Evolutionary conservation across 2,113 vertebrate species (phyloP).

Genomic region (Theristicus caerulescens): DNA sequence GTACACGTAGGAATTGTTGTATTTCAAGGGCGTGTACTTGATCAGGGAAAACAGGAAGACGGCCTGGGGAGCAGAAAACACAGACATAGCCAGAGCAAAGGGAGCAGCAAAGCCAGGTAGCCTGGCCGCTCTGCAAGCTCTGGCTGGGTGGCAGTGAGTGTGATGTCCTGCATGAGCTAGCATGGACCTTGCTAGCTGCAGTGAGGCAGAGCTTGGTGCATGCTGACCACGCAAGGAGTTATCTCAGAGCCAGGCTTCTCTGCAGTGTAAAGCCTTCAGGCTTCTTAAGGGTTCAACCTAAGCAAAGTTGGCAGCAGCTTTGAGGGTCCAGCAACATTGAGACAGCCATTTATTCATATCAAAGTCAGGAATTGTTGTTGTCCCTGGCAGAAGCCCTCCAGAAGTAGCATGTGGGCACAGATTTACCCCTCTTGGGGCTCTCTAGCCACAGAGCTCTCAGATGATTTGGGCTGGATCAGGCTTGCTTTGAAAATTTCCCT

Average conservation of each 20-base stretch:
- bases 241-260: not conserved
- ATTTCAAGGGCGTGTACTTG: slow-evolving; percentile 88
- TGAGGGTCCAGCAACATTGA: not conserved
- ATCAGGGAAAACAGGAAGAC: slow-evolving; percentile 91
- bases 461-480: not conserved
- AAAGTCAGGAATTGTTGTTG: not conserved
- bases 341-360: not conserved
- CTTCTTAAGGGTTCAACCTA: not conserved
- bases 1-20: slow-evolving; percentile 89
- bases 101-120: not conserved
- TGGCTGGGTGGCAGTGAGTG: not conserved
- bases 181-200: not conserved
- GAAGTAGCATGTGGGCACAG: not conserved
- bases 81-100: not conserved
- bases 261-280: not conserved
- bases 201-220: accelerated
- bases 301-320: not conserved
- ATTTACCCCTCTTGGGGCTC: not conserved
- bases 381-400: not conserved
- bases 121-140: not conserved
- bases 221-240: not conserved
- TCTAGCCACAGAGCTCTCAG: not conserved
- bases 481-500: not conserved
- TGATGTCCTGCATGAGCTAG: not conserved
- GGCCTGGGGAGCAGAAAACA: slow-evolving; percentile 70